A percentile compares a stretch with the other conserved stretches of the same genome.
Evolutionary conservation across 2,113 vertebrate species (phyloP).

Genomic region (Oceanites oceanicus): DNA sequence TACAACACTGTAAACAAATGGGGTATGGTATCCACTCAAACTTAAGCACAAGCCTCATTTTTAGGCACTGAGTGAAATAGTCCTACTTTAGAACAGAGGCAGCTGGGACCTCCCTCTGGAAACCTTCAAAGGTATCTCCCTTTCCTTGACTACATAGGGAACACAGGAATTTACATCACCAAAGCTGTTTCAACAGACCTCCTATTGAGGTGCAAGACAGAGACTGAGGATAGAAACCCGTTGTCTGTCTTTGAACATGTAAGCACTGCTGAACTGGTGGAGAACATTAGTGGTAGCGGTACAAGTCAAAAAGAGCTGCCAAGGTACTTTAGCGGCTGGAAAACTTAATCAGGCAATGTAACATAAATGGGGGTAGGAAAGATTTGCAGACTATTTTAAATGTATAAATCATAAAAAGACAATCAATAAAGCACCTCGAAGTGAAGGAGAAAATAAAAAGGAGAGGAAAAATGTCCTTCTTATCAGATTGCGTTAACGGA

Average conservation of each 20-base stretch:
- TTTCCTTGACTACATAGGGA: neutral
- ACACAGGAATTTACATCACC: neutral
- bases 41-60: slow-evolving; percentile 40
- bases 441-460: neutral
- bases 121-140: neutral
- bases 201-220: neutral
- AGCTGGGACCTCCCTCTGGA: slow-evolving; percentile 24
- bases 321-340: neutral
- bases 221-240: neutral
- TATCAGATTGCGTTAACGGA: neutral
- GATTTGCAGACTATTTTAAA: neutral
- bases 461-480: neutral
- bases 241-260: neutral
- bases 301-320: neutral
- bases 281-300: neutral
- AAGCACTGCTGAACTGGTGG: neutral
- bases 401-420: neutral
- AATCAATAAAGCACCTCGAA: neutral
- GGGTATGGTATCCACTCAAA: slow-evolving; percentile 54
- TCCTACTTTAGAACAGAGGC: neutral
- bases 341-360: neutral
- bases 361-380: neutral
- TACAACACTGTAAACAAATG: slow-evolving; percentile 54
- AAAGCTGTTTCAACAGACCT: neutral
- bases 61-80: slow-evolving; percentile 15